Evolutionary conservation across 2,888 invertebrate species (phyloP).

Genomic region (Drosophila meridiana): DNA sequence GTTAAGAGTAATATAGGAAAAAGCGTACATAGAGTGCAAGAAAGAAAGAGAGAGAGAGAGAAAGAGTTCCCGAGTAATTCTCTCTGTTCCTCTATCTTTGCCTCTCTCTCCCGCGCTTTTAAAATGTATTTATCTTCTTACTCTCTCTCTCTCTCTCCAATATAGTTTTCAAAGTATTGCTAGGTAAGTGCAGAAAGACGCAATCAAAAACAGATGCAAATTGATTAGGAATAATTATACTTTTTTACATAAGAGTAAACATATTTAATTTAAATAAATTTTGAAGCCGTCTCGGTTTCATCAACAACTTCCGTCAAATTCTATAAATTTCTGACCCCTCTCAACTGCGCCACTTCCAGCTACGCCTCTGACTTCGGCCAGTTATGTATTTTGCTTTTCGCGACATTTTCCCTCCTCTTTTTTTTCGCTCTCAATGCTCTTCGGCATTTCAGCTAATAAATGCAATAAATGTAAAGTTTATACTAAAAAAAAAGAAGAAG

Average conservation of each 20-base stretch:
- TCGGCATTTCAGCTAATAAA: constrained; percentile 52
- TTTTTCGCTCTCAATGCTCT: constrained; percentile 13
- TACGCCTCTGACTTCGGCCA: constrained; percentile 22
- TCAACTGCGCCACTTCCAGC: not conserved
- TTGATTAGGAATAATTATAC: too few relatives aligned
- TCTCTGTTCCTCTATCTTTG: too few relatives aligned
- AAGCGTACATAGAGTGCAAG: too few relatives aligned
- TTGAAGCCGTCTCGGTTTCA: not conserved
- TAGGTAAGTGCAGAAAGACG: too few relatives aligned
- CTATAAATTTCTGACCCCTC: not conserved
- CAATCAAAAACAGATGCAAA: not conserved
- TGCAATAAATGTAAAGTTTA: constrained; percentile 55
- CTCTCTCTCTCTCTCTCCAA: not conserved
- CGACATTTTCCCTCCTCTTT: constrained; percentile 4
- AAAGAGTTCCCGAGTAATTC: not conserved
- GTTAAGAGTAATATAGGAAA: not conserved
- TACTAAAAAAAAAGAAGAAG: constrained; percentile 7
- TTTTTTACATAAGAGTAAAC: too few relatives aligned
- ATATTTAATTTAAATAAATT: not conserved
- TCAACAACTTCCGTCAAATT: not conserved
- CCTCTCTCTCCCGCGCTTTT: too few relatives aligned
- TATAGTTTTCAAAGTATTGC: too few relatives aligned
- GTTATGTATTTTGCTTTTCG: constrained; percentile 11
- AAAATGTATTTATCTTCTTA: not conserved
- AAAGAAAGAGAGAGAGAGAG: not conserved